Evolutionary conservation across 2,888 invertebrate species (phyloP), one percentile per base, ranked within the genome.

Genomic region (Eilema depressum): DNA sequence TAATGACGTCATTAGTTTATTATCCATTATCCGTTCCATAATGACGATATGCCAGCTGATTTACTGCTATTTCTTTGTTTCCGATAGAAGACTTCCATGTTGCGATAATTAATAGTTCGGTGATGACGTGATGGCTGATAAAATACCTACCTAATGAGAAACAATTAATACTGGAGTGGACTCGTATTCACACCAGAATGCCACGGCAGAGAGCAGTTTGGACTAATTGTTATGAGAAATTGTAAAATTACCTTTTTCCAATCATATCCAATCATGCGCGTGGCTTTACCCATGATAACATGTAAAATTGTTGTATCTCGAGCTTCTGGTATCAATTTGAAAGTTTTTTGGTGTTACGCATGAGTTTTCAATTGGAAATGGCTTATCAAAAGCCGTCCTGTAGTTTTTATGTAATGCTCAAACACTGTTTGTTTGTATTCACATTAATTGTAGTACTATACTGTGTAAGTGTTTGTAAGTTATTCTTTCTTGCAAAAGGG

Each of bases 1-100:
- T 73, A 61, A 73, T 68, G 56, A 61, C 30, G 57, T 75, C 63
- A 68, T 68, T 26, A 66, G 76, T 80, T 75, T 26, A 75, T 71
- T 80, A 81, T 80, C 78, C 73, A 76, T 75, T 78, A 81, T 80
- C 78, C 73, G 75, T 75, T 77, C 71, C 37, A 59, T 64, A 73
- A 28, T 65, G 60, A 62, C 33, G 23, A 66, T 59, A 53, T 53
- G 53, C 8, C 33, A 37, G 53, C 53, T 8, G 53, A 53, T 53
- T 53, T n/a, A 2, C 8, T n/a, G 53, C 7, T 53, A n/a, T 10
- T 53, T 53, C n/a, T 53, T 53, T 53, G 53, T 53, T 53, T 47
- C 3, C 20, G 20, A 47, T n/a, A 20, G n/a, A 8, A n/a, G 3
- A n/a, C n/a, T 53, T n/a, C n/a, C 20, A 53, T 53, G n/a, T n/a